Conservation (phyloP, 2,888 invertebrate genomes). For the Meteorus colon region DNA sequence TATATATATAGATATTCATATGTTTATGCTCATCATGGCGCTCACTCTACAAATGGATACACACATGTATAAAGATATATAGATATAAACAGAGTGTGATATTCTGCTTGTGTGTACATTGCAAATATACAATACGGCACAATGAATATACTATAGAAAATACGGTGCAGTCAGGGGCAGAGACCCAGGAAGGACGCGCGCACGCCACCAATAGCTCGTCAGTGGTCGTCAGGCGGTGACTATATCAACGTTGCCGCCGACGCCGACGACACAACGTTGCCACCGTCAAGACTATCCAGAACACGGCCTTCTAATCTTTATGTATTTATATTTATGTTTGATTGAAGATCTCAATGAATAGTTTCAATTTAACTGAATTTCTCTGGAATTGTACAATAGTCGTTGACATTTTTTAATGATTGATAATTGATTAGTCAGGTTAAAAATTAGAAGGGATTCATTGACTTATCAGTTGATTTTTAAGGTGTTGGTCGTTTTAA, state of each 20-base stretch:
- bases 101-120: constrained; percentile 66
- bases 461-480: no score
- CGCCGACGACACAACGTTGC: no score
- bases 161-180: constrained; percentile 64
- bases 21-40: constrained; percentile 32
- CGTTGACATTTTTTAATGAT: no score
- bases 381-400: no score
- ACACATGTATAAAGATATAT: constrained; percentile 39
- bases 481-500: no score
- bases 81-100: constrained; percentile 57
- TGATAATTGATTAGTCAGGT: not conserved
- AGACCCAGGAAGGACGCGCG: constrained; percentile 73
- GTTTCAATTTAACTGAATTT: not conserved
- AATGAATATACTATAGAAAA: constrained; percentile 38
- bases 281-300: constrained; percentile 31
- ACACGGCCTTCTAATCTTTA: constrained; percentile 41
- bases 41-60: constrained; percentile 49
- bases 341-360: not conserved
- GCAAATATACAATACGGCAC: constrained; percentile 67
- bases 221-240: constrained; percentile 9
- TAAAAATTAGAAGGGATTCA: no score
- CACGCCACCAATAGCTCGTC: constrained; percentile 27
- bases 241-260: constrained; percentile 40
- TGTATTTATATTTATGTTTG: not conserved
- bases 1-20: constrained; percentile 41